Percentiles rank a stretch among this genome's conserved stretches.
Evolutionary conservation across 2,888 invertebrate genomes (phyloP).

Genomic region (Eupithecia exiguata): DNA sequence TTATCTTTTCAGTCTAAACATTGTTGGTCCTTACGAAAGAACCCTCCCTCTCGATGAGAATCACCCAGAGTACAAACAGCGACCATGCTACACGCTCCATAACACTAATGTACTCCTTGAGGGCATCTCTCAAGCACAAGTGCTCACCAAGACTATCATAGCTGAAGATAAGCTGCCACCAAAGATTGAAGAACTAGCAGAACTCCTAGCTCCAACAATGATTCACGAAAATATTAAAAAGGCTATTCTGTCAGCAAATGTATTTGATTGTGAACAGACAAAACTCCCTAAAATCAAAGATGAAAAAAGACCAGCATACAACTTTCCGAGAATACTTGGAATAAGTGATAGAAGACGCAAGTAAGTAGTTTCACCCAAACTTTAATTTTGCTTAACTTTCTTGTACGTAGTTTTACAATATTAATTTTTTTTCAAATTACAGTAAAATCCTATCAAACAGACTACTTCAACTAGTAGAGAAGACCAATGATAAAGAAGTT

Average conservation of each 20-base stretch:
- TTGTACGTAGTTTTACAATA: too few relatives aligned
- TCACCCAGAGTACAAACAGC: constrained; percentile 87
- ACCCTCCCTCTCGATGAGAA: constrained; percentile 78
- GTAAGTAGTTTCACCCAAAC: constrained; percentile 72
- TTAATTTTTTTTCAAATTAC: constrained; percentile 49
- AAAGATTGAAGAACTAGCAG: constrained; percentile 80
- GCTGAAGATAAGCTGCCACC: constrained; percentile 85
- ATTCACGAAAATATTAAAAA: constrained; percentile 85
- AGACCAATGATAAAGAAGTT: constrained; percentile 80
- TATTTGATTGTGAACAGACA: constrained; percentile 91
- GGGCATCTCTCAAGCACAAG: constrained; percentile 90
- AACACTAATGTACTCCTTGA: constrained; percentile 87
- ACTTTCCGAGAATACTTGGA: constrained; percentile 89
- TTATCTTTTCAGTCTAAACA: constrained; percentile 58
- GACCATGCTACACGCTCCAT: constrained; percentile 83
- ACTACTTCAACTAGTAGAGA: constrained; percentile 87
- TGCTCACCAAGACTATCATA: constrained; percentile 90
- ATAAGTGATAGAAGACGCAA: constrained; percentile 87
- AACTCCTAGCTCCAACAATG: constrained; percentile 76
- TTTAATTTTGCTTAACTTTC: not conserved
- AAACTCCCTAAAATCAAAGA: constrained; percentile 90
- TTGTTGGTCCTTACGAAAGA: constrained; percentile 74
- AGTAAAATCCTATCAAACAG: constrained; percentile 87
- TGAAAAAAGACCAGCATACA: constrained; percentile 87
- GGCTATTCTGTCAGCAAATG: constrained; percentile 85